Percentiles rank a stretch among this genome's conserved stretches.
These are phyloP conservation scores for Papilio polyxenes DNA, from an alignment of 1,140 invertebrate species.

Conservation along the genomic window DNA sequence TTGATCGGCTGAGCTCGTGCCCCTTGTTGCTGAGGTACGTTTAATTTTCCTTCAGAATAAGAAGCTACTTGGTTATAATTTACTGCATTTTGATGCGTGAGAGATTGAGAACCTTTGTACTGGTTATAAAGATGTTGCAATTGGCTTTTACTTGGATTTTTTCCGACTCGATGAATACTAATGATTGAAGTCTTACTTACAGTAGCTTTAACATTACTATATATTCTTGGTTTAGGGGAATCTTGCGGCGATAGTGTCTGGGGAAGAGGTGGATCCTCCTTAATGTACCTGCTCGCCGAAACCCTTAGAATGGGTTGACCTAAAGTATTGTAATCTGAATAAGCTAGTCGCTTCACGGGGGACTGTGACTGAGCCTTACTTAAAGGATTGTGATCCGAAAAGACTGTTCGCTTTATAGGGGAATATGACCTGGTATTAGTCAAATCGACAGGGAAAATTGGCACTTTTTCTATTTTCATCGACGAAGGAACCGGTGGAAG, in stretches of 20 bases:
- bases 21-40: slow-evolving; percentile 40
- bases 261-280: slow-evolving; percentile 51
- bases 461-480: slow-evolving; percentile 55
- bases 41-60: slow-evolving; percentile 62
- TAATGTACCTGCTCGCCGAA: slow-evolving; percentile 53
- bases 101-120: slow-evolving; percentile 70
- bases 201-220: slow-evolving; percentile 63
- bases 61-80: slow-evolving; percentile 45
- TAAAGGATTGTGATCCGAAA: slow-evolving; percentile 60
- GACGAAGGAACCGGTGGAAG: slow-evolving; percentile 23
- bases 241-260: slow-evolving; percentile 68
- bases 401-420: slow-evolving; percentile 39
- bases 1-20: slow-evolving; percentile 34
- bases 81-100: slow-evolving; percentile 63
- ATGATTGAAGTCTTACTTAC: slow-evolving; percentile 68
- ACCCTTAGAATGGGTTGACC: slow-evolving; percentile 66
- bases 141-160: slow-evolving; percentile 62
- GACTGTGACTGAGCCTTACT: slow-evolving; percentile 56
- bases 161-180: slow-evolving; percentile 48
- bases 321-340: slow-evolving; percentile 60
- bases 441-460: slow-evolving; percentile 61
- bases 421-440: slow-evolving; percentile 46
- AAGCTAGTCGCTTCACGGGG: slow-evolving; percentile 40
- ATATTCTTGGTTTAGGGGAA: slow-evolving; percentile 42
- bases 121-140: slow-evolving; percentile 70